Percentiles rank a stretch among this genome's conserved stretches.
Conservation (phyloP, 2,888 invertebrate genomes). For the Drosophila histrio region DNA sequence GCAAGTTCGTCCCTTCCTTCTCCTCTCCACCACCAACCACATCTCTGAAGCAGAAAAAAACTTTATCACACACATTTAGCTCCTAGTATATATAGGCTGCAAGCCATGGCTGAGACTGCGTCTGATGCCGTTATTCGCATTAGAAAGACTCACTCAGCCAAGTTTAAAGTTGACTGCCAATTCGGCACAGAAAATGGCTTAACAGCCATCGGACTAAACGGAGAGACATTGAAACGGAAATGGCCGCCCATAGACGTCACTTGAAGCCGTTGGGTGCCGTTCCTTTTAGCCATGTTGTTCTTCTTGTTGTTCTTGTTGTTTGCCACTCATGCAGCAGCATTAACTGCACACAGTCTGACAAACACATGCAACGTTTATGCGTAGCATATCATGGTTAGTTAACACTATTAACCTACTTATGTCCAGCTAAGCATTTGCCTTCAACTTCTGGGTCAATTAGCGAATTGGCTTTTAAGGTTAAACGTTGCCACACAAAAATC, state of each 20-base stretch:
- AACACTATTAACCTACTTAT: constrained; percentile 14
- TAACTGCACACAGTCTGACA: constrained; percentile 13
- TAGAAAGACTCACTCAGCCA: constrained; percentile 54
- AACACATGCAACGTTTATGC: constrained; percentile 30
- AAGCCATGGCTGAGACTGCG: constrained; percentile 33
- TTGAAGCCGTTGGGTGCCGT: constrained; percentile 34
- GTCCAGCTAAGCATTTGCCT: background rate
- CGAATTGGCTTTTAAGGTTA: background rate
- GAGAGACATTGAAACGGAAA: constrained; percentile 71
- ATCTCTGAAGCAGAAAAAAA: constrained; percentile 20
- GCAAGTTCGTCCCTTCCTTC: background rate
- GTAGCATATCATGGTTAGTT: constrained; percentile 10
- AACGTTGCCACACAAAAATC: background rate
- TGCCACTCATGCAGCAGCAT: constrained; percentile 25
- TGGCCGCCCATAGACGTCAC: constrained; percentile 56
- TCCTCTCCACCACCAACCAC: background rate
- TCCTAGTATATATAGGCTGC: constrained; percentile 39
- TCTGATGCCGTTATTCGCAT: constrained; percentile 48
- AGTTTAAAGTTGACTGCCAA: constrained; percentile 69
- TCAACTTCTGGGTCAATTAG: background rate
- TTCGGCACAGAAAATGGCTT: constrained; percentile 53
- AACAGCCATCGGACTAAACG: constrained; percentile 46
- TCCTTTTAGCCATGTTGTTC: background rate
- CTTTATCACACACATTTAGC: constrained; percentile 47
- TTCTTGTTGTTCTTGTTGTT: constrained; percentile 3